Base-by-base conservation (phyloP, 2,113 vertebrate genomes). In the Phalacrocorax pelagicus region DNA sequence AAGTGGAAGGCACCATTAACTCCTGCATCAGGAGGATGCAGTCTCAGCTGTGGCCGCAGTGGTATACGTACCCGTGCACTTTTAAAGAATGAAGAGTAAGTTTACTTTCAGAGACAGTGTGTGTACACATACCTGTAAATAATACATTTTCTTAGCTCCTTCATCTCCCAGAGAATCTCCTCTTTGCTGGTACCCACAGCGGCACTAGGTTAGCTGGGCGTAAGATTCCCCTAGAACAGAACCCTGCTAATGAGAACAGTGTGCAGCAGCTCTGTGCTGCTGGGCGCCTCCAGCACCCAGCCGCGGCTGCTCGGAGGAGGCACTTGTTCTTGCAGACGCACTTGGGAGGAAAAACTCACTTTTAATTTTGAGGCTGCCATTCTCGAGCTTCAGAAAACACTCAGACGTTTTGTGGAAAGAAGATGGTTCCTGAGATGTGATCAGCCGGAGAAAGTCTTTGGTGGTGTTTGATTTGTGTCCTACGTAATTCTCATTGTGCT, bases 11-110 rank as follows among this genome's bases (percentile, higher is more conserved):
- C 52, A 38, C 63, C 57, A 9, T 70, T 88, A 80, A 57, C 58
- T 67, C 82, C 61, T 34, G 34, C 47, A 54, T 46, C 5, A 4
- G 38, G 81, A 80, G 52, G 22, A 40, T 42, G n/a, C 49, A 9
- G 9, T 15, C 57, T 42, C 4, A 7, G 54, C 32, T 81, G 44
- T 6, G 4, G 15, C 26, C 32, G 29, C 42, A 40, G 49, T 15
- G 38, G 55, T n/a, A 21, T 27, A 27, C 18, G 0, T 51, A 74
- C 30, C 29, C 23, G 12, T 1, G 1, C 0, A 0, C 55, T 78
- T 73, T 22, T 51, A 63, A 91, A 67, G 36, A 91, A 72, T 3
- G 11, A 70, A 57, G 36, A 65, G 23, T 55, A 36, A 79, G 26
- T 85, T 92, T 86, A 42, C 54, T 89, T 77, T 81, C 38, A n/a